phyloP scores from a whole-genome alignment of 2,888 invertebrate genomes.

The Drosophila histrio region DNA sequence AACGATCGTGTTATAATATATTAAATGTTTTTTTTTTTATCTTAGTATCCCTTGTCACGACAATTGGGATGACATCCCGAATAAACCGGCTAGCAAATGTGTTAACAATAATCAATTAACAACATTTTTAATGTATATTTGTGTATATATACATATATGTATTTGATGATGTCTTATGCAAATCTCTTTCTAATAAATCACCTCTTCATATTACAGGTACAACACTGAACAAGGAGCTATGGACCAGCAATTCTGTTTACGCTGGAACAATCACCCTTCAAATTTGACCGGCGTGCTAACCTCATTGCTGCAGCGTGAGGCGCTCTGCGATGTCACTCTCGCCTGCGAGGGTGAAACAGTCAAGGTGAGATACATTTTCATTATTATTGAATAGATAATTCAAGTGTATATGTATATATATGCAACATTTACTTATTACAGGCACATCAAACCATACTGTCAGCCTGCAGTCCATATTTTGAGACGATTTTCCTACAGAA shows the following conservation, averaged over 20 bases:
- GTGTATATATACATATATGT: not conserved
- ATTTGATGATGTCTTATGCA: no score
- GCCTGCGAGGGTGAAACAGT: slow-evolving; percentile 96
- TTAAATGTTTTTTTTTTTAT: not conserved
- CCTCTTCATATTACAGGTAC: slow-evolving; percentile 74
- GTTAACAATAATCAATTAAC: slow-evolving; percentile 18
- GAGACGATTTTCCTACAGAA: slow-evolving; percentile 95
- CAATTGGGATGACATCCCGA: no score
- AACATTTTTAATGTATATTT: slow-evolving; percentile 2
- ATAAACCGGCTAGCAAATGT: slow-evolving; percentile 21
- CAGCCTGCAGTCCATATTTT: slow-evolving; percentile 97
- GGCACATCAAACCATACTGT: slow-evolving; percentile 96
- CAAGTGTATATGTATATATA: not conserved
- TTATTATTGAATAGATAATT: not conserved
- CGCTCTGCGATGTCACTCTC: slow-evolving; percentile 95
- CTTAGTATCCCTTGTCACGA: no score
- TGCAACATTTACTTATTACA: slow-evolving; percentile 77
- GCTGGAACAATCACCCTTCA: slow-evolving; percentile 97
- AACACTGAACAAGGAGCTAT: slow-evolving; percentile 86
- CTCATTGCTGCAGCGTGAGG: slow-evolving; percentile 93
- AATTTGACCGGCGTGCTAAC: slow-evolving; percentile 95
- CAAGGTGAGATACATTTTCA: slow-evolving; percentile 85
- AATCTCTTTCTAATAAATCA: not conserved
- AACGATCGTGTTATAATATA: not conserved
- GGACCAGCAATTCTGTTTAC: slow-evolving; percentile 93